These are phyloP conservation scores for Ginglymostoma cirratum DNA, from an alignment of 2,113 vertebrate species.

Conservation along the genomic window DNA sequence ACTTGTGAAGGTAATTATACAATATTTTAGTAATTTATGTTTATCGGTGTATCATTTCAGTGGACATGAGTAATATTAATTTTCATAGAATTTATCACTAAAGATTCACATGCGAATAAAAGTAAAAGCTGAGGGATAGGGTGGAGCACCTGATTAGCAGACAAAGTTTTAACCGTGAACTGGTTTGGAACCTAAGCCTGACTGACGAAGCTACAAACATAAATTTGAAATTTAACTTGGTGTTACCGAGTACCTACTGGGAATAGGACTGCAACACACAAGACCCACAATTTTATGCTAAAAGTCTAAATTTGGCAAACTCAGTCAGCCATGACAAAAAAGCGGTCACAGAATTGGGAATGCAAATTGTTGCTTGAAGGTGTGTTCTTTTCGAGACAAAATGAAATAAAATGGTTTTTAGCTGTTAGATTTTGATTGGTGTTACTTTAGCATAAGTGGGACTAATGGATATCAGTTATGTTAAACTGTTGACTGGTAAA, in stretches of 20 bases:
- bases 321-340: background rate
- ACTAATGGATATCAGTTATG: background rate
- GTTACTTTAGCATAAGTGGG: background rate
- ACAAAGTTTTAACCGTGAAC: background rate
- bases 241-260: too few species aligned
- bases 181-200: background rate
- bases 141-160: background rate
- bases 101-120: background rate
- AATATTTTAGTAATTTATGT: slow-evolving; percentile 12
- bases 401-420: background rate
- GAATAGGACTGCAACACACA: background rate
- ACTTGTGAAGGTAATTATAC: background rate
- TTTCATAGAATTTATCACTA: background rate
- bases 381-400: background rate
- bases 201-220: background rate
- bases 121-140: background rate
- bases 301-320: background rate
- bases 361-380: background rate
- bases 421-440: background rate
- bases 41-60: background rate
- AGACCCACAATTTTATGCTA: background rate
- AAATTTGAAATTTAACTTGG: background rate
- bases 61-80: background rate
- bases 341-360: background rate
- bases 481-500: background rate